Percentiles rank a stretch among this genome's conserved stretches.
Evolutionary conservation across 2,888 invertebrate genomes (phyloP).

Genomic region (Agrotis exclamationis): DNA sequence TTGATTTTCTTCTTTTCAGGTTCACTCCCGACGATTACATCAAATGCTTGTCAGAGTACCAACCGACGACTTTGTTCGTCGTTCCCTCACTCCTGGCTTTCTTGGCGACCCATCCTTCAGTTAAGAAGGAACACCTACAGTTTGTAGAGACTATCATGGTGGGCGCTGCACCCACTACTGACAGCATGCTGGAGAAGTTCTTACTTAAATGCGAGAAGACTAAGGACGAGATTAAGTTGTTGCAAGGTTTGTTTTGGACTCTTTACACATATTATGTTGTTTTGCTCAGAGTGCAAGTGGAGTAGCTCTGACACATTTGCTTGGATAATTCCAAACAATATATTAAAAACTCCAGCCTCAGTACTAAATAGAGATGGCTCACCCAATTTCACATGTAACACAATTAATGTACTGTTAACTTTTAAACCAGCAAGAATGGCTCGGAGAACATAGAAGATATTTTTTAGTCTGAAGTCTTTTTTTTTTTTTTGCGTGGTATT

Average conservation of each 20-base stretch:
- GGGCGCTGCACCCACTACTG: conserved; percentile 94
- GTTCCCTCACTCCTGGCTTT: conserved; percentile 95
- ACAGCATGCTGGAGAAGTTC: conserved; percentile 92
- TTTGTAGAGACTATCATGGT: conserved; percentile 92
- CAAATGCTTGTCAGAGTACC: conserved; percentile 91
- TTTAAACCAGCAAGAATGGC: neutral
- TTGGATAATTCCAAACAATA: neutral
- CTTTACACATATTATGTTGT: no score
- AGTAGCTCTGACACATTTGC: neutral
- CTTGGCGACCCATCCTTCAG: conserved; percentile 93
- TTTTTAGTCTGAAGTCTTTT: no score
- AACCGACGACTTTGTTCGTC: conserved; percentile 92
- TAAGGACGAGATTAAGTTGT: conserved; percentile 85
- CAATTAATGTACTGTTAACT: neutral
- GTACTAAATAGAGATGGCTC: neutral
- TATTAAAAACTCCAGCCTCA: neutral
- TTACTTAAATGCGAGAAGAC: conserved; percentile 90
- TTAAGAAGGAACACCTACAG: conserved; percentile 93
- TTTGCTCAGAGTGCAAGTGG: no score
- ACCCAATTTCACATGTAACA: neutral
- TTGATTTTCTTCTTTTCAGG: conserved; percentile 70
- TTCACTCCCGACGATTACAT: conserved; percentile 95
- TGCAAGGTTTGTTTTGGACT: conserved; percentile 80
- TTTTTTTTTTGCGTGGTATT: no score
- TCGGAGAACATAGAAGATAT: neutral